These are phyloP conservation scores for Drosophila hydei DNA, from an alignment of 1,140 invertebrate species.

Conservation along the genomic window DNA sequence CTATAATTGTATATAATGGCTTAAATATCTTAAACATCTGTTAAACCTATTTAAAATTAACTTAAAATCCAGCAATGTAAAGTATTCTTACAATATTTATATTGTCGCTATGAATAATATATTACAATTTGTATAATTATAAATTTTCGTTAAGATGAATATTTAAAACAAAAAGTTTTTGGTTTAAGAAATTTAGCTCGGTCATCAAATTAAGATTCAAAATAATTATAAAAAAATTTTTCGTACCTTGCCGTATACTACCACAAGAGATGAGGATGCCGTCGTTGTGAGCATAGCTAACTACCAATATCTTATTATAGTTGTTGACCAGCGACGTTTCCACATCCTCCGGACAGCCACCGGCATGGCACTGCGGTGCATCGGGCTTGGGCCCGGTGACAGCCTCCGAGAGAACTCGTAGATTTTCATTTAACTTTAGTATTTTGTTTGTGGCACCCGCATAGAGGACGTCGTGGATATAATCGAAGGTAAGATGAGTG, in stretches of 20 bases:
- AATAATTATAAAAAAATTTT: too few relatives aligned
- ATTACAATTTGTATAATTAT: too few relatives aligned
- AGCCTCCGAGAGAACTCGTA: constrained; percentile 89
- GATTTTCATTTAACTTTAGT: constrained; percentile 90
- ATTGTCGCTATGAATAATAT: too few relatives aligned
- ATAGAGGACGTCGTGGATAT: constrained; percentile 87
- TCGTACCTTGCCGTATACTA: constrained; percentile 90
- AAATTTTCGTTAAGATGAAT: too few relatives aligned
- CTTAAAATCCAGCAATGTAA: too few relatives aligned
- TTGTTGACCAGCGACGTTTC: constrained; percentile 90
- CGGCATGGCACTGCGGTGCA: constrained; percentile 94
- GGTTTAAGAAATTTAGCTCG: too few relatives aligned
- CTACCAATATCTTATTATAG: constrained; percentile 95
- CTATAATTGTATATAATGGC: too few relatives aligned
- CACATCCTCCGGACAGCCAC: constrained; percentile 90
- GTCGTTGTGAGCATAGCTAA: constrained; percentile 89
- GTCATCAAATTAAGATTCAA: too few relatives aligned
- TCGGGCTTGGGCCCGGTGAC: constrained; percentile 90
- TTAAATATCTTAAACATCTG: too few relatives aligned
- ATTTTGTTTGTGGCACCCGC: constrained; percentile 94
- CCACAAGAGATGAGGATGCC: constrained; percentile 94
- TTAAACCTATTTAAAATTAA: too few relatives aligned
- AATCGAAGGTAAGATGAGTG: constrained; percentile 85
- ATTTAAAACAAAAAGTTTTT: too few relatives aligned
- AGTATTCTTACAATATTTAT: too few relatives aligned